These are phyloP conservation scores for Mythimna impura DNA, from an alignment of 2,888 invertebrate species.

Conservation along the genomic window DNA sequence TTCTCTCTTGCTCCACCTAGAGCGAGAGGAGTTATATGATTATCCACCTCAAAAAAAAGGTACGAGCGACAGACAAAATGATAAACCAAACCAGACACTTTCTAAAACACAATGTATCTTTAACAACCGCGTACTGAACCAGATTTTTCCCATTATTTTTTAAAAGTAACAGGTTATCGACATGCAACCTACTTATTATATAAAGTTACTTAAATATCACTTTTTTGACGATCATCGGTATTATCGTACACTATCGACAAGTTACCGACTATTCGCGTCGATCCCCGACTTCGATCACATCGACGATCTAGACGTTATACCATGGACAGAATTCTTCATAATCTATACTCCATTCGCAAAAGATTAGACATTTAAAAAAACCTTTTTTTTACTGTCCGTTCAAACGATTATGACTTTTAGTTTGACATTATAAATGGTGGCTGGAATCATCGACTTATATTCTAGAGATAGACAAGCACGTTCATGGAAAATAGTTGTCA, in stretches of 20 bases:
- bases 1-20: no score
- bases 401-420: no score
- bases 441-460: no score
- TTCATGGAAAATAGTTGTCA: no score
- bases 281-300: conserved; percentile 12
- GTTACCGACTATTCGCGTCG: conserved; percentile 19
- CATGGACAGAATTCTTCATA: conserved; percentile 41
- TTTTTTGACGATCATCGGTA: conserved; percentile 33
- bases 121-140: not conserved
- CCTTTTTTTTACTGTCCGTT: no score
- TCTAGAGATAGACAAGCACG: no score
- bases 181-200: conserved; percentile 29
- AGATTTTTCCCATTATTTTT: not conserved
- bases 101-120: not conserved
- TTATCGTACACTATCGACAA: conserved; percentile 15
- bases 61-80: not conserved
- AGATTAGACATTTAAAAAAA: no score
- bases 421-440: no score
- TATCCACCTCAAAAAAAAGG: no score
- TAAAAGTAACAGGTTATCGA: conserved; percentile 7
- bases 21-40: no score
- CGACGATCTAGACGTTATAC: conserved; percentile 4
- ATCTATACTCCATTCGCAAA: no score
- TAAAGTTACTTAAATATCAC: conserved; percentile 57
- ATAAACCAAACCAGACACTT: not conserved